A percentile compares a stretch with the other conserved stretches of the same genome.
Conservation (phyloP, 2,888 invertebrate genomes). For the Netelia inedita region DNA sequence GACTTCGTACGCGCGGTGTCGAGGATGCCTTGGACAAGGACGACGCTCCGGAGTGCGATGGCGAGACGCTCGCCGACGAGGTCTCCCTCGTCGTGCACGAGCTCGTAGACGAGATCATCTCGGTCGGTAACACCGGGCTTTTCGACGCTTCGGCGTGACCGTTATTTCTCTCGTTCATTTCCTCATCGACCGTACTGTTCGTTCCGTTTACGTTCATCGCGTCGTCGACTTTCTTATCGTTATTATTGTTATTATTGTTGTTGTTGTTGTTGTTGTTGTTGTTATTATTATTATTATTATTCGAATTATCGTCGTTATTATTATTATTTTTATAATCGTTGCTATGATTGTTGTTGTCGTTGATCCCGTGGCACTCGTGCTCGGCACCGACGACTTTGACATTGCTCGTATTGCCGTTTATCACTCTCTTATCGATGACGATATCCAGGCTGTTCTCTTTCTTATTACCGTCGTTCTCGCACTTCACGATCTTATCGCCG, state of each 20-base stretch:
- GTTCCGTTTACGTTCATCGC: constrained; percentile 35
- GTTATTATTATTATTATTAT: constrained; percentile 55
- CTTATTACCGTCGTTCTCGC: constrained; percentile 81
- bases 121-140: constrained; percentile 45
- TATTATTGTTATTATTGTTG: constrained; percentile 72
- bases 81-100: constrained; percentile 56
- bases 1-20: constrained; percentile 78
- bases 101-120: constrained; percentile 44
- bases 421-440: constrained; percentile 73
- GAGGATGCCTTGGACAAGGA: constrained; percentile 78
- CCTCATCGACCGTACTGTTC: constrained; percentile 72
- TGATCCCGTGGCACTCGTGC: constrained; percentile 43
- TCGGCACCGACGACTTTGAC: constrained; percentile 35
- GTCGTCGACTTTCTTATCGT: constrained; percentile 42
- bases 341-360: constrained; percentile 56
- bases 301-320: constrained; percentile 53
- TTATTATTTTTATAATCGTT: constrained; percentile 55
- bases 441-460: constrained; percentile 66
- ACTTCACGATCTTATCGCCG: constrained; percentile 82
- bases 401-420: constrained; percentile 48
- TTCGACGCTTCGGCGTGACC: constrained; percentile 83
- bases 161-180: constrained; percentile 86
- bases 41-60: constrained; percentile 70
- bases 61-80: constrained; percentile 71
- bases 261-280: constrained; percentile 53